Base-by-base conservation (phyloP, 2,113 vertebrate genomes). In the Istiophorus platypterus region DNA sequence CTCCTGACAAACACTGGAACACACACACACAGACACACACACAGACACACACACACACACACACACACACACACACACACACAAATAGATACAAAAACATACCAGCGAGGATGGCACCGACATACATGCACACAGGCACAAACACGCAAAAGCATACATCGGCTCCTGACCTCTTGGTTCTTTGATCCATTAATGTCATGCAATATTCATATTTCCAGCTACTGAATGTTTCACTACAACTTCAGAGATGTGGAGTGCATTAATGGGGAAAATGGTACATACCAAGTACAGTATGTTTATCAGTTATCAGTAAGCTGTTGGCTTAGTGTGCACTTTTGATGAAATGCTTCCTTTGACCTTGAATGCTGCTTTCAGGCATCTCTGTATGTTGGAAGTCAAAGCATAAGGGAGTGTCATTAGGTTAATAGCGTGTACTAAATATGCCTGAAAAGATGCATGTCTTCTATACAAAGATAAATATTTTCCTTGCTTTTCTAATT, bases 221-320 rank as follows among this genome's bases (percentile, higher is more conserved):
- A 47, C 80, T 92, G 88, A 90, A 93, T 92, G 87, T 92, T 92
- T 88, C 83, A 91, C 90, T 81, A 82, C 62, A 81, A 78, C 79
- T 76, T 59, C 79, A 63, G 73, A 45, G 72, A 92, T 81, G 71
- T 69, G 63, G 72, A 81, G 62, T 62, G 85, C 79, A 87, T 91
- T 89, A 86, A 86, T 82, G 83, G 90, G 74, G 88, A 74, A 72
- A 52, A 80, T 27, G 34, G 72, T 31, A 51, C 68, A 72, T 78
- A 79, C 57, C 65, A 59, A 71, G 68, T 45, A 52, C 76, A 54
- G 49, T 58, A 81, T 91, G 82, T 86, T 87, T 86, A 82, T 78
- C 76, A 78, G 90, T 89, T 57, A 92, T 91, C 78, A 73, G n/a
- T 75, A 62, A 39, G 63, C 56, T 65, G 59, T 65, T 83, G 54